Conservation (phyloP, 2,888 invertebrate species). For the Leptinotarsa haldemani region DNA sequence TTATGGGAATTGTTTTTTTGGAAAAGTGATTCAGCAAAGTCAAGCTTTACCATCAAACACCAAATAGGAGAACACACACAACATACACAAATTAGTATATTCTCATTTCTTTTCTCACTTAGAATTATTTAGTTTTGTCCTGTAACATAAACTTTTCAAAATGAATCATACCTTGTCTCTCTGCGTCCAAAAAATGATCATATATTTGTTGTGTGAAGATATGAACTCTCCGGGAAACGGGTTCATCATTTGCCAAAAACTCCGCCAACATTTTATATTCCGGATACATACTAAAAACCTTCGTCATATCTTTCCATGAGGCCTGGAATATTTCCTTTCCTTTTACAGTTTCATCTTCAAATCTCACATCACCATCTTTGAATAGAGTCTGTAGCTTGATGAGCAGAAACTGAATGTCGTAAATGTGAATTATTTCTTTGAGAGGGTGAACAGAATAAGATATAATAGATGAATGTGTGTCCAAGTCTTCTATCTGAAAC, state of each 20-base stretch:
- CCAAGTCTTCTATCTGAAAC: constrained; percentile 38
- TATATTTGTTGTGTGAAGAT: constrained; percentile 39
- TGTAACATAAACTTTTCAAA: background rate
- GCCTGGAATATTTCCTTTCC: constrained; percentile 27
- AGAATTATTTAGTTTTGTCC: background rate
- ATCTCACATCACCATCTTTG: constrained; percentile 36
- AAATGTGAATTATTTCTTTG: constrained; percentile 45
- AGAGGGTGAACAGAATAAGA: constrained; percentile 43
- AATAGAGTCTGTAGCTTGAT: constrained; percentile 39
- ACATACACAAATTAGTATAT: too few relatives aligned
- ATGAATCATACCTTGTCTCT: constrained; percentile 32
- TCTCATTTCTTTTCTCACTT: background rate
- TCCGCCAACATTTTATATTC: constrained; percentile 35
- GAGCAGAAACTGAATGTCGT: constrained; percentile 42
- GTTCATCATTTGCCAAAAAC: constrained; percentile 24
- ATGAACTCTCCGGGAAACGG: constrained; percentile 32
- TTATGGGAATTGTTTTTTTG: too few relatives aligned
- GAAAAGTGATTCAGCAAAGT: too few relatives aligned
- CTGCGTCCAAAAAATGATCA: constrained; percentile 28
- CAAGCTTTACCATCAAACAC: too few relatives aligned
- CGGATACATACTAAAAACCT: constrained; percentile 29
- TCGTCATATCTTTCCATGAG: constrained; percentile 39
- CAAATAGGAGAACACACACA: too few relatives aligned
- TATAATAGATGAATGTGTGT: constrained; percentile 35
- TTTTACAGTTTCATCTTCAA: constrained; percentile 21